Base-by-base conservation (phyloP, 2,888 invertebrate genomes). In the Epinotia bilunana region DNA sequence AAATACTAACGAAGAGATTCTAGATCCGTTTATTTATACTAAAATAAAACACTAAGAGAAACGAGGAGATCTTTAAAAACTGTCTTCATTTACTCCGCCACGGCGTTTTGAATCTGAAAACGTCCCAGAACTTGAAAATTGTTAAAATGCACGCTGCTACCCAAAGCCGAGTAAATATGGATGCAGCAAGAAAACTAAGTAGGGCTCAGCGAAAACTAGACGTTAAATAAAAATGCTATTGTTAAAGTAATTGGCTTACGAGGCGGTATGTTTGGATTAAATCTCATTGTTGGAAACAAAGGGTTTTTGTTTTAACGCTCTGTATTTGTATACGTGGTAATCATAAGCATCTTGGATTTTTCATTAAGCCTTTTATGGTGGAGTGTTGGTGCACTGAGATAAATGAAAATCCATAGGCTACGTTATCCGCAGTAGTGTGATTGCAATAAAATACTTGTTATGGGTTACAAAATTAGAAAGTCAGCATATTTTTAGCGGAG, bases 191-290 rank as follows among this genome's bases (percentile, higher is more conserved):
- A 69, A 46, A 65, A 68, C 53, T 73, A 57, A 73, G 39, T 68
- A 69, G 46, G 13, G 70, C 39, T 64, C 12, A 53, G 58, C 2
- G 63, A n/a, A 71, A 60, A 53, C 64, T 74, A 71, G 58, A 60
- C 64, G 60, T 74, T 74, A 65, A 71, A 71, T 64, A 71, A 65
- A 69, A 74, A 55, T 64, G 60, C 64, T 65, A 71, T 70, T 71
- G 70, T 74, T 43, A 16, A 16, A 60, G 53, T 71, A 74, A 74
- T 74, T 71, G 70, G 64, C 53, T 65, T 65, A 65, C 70, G 43
- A 28, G 23, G 53, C 60, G 43, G 65, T 58, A 53, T 53, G 23
- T 70, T 28, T 65, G 33, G 23, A 23, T 55, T 55, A 53, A 61
- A 68, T n/a, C 69, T 60, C 69, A 60, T 69, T 60, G 60, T 69